These are phyloP conservation scores for Melanotaenia pygmaea DNA, from an alignment of 2,797 vertebrate genomes.

Conservation along the genomic window DNA sequence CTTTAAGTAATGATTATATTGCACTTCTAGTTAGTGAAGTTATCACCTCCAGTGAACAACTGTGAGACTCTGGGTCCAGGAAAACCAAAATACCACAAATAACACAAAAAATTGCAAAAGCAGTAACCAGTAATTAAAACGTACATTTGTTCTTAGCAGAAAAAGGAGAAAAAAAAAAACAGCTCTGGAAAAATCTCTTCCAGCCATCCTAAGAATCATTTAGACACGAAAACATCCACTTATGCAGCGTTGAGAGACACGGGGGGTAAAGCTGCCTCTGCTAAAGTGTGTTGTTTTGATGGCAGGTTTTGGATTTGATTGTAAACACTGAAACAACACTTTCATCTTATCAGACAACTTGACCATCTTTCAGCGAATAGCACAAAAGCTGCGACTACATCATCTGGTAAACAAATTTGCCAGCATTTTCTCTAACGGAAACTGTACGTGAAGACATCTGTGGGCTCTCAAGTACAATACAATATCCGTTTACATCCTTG, in stretches of 20 bases:
- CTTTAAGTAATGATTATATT: constrained; percentile 69
- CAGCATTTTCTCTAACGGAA: constrained; percentile 41
- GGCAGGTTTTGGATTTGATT: constrained; percentile 34
- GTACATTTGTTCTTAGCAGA: constrained; percentile 37
- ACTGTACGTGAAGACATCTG: constrained; percentile 31
- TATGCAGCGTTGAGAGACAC: constrained; percentile 13
- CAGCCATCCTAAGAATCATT: constrained; percentile 41
- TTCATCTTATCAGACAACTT: constrained; percentile 22
- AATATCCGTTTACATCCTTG: constrained; percentile 2
- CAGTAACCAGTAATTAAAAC: constrained; percentile 47
- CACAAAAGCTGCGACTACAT: constrained; percentile 9
- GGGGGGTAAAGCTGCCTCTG: constrained; percentile 3
- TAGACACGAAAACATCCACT: constrained; percentile 20
- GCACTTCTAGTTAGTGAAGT: constrained; percentile 70
- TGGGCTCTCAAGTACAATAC: constrained; percentile 30
- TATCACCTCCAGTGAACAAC: constrained; percentile 5
- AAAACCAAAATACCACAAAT: constrained; percentile 46
- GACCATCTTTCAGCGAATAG: constrained; percentile 32
- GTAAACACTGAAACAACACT: constrained; percentile 59
- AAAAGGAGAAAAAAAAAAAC: background rate
- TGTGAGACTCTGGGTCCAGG: constrained; percentile 11
- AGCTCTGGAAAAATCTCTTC: constrained; percentile 9
- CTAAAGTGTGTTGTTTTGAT: constrained; percentile 10
- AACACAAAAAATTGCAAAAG: constrained; percentile 12
- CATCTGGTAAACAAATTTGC: constrained; percentile 58